Evolutionary conservation across 2,888 invertebrate species (phyloP).

Genomic region (Lypha dubia): DNA sequence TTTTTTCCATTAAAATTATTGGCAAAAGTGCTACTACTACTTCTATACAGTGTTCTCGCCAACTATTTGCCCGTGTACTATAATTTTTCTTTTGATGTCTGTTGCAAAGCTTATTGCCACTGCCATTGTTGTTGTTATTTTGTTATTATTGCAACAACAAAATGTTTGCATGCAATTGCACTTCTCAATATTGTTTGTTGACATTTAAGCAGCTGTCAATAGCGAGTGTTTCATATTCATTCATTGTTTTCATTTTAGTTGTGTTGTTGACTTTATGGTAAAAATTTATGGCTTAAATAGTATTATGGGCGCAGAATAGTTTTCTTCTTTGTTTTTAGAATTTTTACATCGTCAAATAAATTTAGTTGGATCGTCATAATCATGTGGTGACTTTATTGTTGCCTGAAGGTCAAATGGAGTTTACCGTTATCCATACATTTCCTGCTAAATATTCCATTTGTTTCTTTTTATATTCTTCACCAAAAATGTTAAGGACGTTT

Average conservation of each 20-base stretch:
- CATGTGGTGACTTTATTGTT: slow-evolving; percentile 13
- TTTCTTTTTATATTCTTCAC: too few relatives aligned
- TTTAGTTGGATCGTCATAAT: not conserved
- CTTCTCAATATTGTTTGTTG: slow-evolving; percentile 60
- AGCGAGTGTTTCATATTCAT: slow-evolving; percentile 44
- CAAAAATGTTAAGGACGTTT: too few relatives aligned
- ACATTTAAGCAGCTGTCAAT: slow-evolving; percentile 70
- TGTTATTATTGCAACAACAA: not conserved
- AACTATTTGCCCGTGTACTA: slow-evolving; percentile 33
- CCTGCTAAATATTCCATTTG: too few relatives aligned
- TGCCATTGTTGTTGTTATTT: not conserved
- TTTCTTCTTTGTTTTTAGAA: slow-evolving; percentile 6
- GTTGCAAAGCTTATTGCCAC: slow-evolving; percentile 1
- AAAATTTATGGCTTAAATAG: slow-evolving; percentile 18
- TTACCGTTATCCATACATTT: too few relatives aligned
- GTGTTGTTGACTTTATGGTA: slow-evolving; percentile 15
- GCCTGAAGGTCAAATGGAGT: slow-evolving; percentile 10
- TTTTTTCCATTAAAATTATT: slow-evolving; percentile 52
- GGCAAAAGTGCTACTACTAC: slow-evolving; percentile 50
- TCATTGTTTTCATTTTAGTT: slow-evolving; percentile 17
- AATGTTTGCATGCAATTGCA: slow-evolving; percentile 49
- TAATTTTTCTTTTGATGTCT: slow-evolving; percentile 12
- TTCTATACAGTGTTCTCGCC: not conserved
- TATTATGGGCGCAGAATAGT: slow-evolving; percentile 25
- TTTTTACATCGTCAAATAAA: slow-evolving; percentile 26